Conservation (phyloP, 2,888 invertebrate genomes). For the Drosophila mulleri region DNA sequence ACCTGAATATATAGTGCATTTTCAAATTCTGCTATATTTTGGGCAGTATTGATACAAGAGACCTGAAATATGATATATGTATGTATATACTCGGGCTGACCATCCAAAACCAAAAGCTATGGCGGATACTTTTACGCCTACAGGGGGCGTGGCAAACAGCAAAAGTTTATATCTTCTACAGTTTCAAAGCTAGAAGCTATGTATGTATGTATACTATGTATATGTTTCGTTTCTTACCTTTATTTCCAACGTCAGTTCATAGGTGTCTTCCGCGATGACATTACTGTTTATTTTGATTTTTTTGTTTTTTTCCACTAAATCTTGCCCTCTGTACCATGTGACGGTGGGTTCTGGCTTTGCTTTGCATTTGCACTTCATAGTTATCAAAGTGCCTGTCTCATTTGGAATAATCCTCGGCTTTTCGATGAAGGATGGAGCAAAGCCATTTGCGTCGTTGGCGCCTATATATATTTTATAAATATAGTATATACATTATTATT, state of each 20-base stretch:
- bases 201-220: not conserved
- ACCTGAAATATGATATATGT: too few species aligned
- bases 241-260: conserved; percentile 92
- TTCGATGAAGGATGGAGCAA: conserved; percentile 98
- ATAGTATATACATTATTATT: not conserved
- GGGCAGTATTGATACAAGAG: too few species aligned
- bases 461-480: conserved; percentile 86
- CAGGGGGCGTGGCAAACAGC: too few species aligned
- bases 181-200: too few species aligned
- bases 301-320: conserved; percentile 92
- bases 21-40: too few species aligned
- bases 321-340: conserved; percentile 97
- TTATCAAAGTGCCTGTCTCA: conserved; percentile 97
- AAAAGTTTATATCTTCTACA: too few species aligned
- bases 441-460: conserved; percentile 94
- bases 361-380: conserved; percentile 98
- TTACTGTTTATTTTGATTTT: conserved; percentile 93
- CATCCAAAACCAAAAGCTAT: too few species aligned
- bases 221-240: conserved; percentile 85
- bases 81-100: too few species aligned
- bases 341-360: conserved; percentile 97
- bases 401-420: conserved; percentile 99
- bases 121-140: too few species aligned
- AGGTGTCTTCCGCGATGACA: conserved; percentile 92
- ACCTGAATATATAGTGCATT: too few species aligned